Base-by-base conservation (phyloP, 1,140 invertebrate species). In the Aphaenogaster floridana region DNA sequence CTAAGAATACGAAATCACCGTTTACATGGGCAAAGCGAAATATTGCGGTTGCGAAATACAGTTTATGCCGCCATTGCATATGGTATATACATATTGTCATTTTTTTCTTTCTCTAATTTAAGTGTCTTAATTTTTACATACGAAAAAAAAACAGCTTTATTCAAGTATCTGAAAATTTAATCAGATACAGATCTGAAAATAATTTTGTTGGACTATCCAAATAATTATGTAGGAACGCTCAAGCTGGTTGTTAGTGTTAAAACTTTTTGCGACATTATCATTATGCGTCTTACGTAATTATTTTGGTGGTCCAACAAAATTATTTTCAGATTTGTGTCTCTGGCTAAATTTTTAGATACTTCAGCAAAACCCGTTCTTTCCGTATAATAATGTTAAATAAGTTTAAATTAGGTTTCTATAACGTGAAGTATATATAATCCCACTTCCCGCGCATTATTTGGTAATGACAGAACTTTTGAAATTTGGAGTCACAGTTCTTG, bases 1-100 rank as follows among this genome's bases (percentile, higher is more conserved):
- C 54, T 74, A 59, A 74, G 80, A 83, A 83, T 83, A 83, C 68
- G 69, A 83, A 83, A 72, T 83, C 68, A 72, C 11, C 50, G 80
- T 83, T 83, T 83, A 83, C 54, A 59, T 59, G 17, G 52, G 15
- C 21, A 83, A 74, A 83, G 17, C 50, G 66, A 59, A 83, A 83
- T 83, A 83, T 74, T 39, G 66, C 39, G 17, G 34, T 63, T 81
- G n/a, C 64, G 15, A 81, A 57, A 71, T 52, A 71, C 7, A 54
- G 15, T 21, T 80, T 69, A 80, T n/a, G 6, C 4, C 64, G 36
- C n/a, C 42, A 61, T 28, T 17, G 39, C 36, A 21, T 59, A 42
- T 8, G 69, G 28, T 52, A 3, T 69, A 15, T 5, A 59, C 4
- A 42, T 48, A 45, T 57, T 28, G 39, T 0, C 52, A 45, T 39